phyloP scores from a whole-genome alignment of 2,888 invertebrate genomes.

The Cerastis rubricosa region DNA sequence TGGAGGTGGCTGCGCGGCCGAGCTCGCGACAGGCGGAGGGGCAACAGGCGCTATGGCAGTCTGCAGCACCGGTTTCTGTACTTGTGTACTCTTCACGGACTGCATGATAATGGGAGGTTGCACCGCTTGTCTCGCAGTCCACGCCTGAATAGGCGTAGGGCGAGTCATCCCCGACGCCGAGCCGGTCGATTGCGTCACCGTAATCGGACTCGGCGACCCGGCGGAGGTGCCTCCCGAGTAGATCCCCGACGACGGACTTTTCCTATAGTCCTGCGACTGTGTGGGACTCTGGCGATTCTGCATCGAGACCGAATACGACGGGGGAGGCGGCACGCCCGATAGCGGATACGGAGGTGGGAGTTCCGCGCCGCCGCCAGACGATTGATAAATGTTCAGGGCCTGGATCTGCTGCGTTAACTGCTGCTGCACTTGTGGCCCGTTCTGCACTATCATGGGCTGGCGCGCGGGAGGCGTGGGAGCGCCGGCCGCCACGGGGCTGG shows the following conservation, averaged over 20 bases:
- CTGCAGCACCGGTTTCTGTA: constrained; percentile 98
- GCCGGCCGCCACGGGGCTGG: constrained; percentile 93
- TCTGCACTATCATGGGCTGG: constrained; percentile 95
- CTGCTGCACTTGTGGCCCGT: constrained; percentile 95
- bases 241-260: constrained; percentile 96
- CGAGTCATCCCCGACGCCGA: constrained; percentile 93
- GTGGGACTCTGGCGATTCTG: constrained; percentile 97
- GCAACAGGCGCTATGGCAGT: constrained; percentile 98
- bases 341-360: constrained; percentile 93
- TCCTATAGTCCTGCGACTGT: constrained; percentile 95
- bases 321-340: constrained; percentile 93
- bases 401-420: constrained; percentile 97
- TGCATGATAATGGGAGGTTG: constrained; percentile 99
- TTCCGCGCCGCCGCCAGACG: constrained; percentile 91
- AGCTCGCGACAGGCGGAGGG: constrained; percentile 90
- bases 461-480: constrained; percentile 90
- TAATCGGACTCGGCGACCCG: constrained; percentile 96
- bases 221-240: constrained; percentile 96
- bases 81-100: constrained; percentile 98
- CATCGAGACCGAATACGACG: constrained; percentile 96
- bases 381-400: constrained; percentile 94
- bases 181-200: constrained; percentile 92
- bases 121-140: constrained; percentile 96
- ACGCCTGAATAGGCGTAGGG: constrained; percentile 95
- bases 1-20: constrained; percentile 92